Conservation (phyloP, 1,140 invertebrate species). For the Apis florea region DNA sequence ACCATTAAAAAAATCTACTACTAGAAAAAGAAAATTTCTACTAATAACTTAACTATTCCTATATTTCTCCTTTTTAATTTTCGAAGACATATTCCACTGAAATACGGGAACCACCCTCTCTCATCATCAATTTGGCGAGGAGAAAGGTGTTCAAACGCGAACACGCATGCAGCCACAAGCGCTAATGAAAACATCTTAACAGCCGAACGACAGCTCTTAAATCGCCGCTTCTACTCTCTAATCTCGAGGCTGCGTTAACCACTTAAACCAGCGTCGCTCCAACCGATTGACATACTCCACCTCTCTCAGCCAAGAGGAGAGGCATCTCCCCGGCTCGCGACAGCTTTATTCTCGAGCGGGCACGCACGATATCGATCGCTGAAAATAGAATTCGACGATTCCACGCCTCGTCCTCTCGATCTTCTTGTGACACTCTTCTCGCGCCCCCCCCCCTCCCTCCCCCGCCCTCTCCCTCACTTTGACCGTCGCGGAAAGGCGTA, state of each 20-base stretch:
- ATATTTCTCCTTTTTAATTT: too few relatives aligned
- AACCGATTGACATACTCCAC: conserved; percentile 64
- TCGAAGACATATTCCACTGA: too few relatives aligned
- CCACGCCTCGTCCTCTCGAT: neutral
- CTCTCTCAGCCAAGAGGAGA: neutral
- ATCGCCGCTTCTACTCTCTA: conserved; percentile 66
- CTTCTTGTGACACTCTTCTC: neutral
- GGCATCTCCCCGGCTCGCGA: conserved; percentile 15
- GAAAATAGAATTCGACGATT: conserved; percentile 31
- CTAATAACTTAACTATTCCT: too few relatives aligned
- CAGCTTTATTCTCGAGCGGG: conserved; percentile 36
- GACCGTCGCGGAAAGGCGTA: neutral
- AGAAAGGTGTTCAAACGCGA: conserved; percentile 69
- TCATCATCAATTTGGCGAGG: neutral
- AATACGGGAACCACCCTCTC: too few relatives aligned
- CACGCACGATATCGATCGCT: conserved; percentile 42
- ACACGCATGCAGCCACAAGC: conserved; percentile 19
- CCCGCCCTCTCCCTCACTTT: too few relatives aligned
- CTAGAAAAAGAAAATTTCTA: too few relatives aligned
- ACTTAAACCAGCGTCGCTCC: conserved; percentile 69
- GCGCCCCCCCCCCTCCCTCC: neutral
- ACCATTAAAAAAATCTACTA: too few relatives aligned
- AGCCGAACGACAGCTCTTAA: conserved; percentile 70
- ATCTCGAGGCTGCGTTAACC: conserved; percentile 71
- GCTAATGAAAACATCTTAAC: conserved; percentile 69